Evolutionary conservation across 2,797 vertebrate genomes (phyloP).

Genomic region (Forpus xanthops): DNA sequence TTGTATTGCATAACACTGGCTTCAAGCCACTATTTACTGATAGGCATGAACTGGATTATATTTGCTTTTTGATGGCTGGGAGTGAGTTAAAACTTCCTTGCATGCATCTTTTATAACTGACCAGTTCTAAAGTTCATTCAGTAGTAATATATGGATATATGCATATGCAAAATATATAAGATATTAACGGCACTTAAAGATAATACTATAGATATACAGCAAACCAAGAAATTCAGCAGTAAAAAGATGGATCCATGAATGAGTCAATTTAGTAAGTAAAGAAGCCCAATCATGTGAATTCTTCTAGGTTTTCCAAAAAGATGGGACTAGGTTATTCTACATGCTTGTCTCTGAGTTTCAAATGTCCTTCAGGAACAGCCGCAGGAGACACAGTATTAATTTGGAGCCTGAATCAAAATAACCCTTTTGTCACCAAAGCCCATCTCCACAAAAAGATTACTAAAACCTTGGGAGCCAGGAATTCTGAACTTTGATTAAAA

Average conservation of each 20-base stretch:
- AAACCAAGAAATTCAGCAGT: background rate
- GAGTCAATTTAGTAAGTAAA: background rate
- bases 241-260: background rate
- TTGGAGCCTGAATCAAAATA: background rate
- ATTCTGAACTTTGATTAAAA: background rate
- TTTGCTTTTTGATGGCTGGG: background rate
- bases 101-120: background rate
- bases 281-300: background rate
- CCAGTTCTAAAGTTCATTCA: background rate
- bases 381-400: background rate
- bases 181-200: background rate
- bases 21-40: background rate
- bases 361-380: background rate
- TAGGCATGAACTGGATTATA: background rate
- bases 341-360: background rate
- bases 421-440: background rate
- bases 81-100: background rate
- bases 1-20: background rate
- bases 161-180: background rate
- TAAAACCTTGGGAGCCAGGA: background rate
- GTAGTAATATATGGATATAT: background rate
- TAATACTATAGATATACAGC: background rate
- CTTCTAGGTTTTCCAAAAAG: background rate
- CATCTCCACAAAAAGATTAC: background rate
- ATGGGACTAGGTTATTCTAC: background rate